Base-by-base conservation (phyloP, 2,113 vertebrate genomes). In the Oxyruncus cristatus region DNA sequence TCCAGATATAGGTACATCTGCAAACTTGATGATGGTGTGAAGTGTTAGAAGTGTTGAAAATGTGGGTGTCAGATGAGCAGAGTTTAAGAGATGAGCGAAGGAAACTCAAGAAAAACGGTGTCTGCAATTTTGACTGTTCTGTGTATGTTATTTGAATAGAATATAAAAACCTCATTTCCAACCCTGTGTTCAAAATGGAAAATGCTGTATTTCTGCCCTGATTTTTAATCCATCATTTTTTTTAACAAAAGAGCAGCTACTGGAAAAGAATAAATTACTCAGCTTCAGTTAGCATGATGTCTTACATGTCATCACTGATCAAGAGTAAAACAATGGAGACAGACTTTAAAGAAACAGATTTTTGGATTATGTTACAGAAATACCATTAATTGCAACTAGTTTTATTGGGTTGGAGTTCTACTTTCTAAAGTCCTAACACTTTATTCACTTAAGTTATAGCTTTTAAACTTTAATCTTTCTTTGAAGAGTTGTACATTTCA, bases 11-110 rank as follows among this genome's bases (percentile, higher is more conserved):
- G 88, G 61, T 89, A 50, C 71, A 72, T 89, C 65, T 77, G 37
- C 75, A 71, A 67, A 75, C 49, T 81, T 50, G 66, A 35, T 65
- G 76, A 39, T 55, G 49, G 62, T 84, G 59, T 88, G 49, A 92
- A 92, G 65, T 58, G 46, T 63, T 89, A 30, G 79, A 89, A 81
- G 93, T 94, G 95, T 93, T 91, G 66, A 92, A 93, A 95, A 72
- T 68, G 88, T 89, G 90, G 93, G 88, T 82, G 96, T 93, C 85
- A 66, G 30, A 70, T 73, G 88, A 92, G 59, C 39, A 82, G 50
- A 88, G 74, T 87, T 75, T 61, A 21, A 77, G 46, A 95, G 41
- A 75, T 0, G 14, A 87, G 44, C 0, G 0, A 85, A 53, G n/a
- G 55, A 61, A 72, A 56, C 44, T 85, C 52, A 78, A 62, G 73